A percentile compares a stretch with the other conserved stretches of the same genome.
Evolutionary conservation across 2,113 vertebrate species (phyloP).

Genomic region (Hippocampus comes): DNA sequence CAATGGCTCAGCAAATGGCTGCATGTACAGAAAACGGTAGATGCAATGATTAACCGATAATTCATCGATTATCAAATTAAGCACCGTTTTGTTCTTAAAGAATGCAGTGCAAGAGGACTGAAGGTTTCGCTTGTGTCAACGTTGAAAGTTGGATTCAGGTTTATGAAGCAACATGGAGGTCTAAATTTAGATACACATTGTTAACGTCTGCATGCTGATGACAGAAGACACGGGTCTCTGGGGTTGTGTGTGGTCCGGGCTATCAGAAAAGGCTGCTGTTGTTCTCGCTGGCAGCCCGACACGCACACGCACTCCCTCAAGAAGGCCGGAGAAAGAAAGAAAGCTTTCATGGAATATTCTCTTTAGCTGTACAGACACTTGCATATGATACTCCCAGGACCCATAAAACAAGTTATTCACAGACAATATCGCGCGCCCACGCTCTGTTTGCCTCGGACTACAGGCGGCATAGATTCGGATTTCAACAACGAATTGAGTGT

Average conservation of each 20-base stretch:
- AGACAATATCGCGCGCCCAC: slow-evolving; percentile 62
- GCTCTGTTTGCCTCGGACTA: slow-evolving; percentile 50
- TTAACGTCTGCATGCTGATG: slow-evolving; percentile 54
- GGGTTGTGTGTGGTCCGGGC: slow-evolving; percentile 52
- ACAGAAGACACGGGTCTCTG: slow-evolving; percentile 58
- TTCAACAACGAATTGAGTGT: slow-evolving; percentile 39
- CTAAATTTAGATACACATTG: slow-evolving; percentile 68
- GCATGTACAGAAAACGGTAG: too few relatives aligned
- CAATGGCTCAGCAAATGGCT: too few relatives aligned
- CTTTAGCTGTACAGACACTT: slow-evolving; percentile 56
- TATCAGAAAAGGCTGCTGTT: slow-evolving; percentile 64
- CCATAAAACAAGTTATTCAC: slow-evolving; percentile 66
- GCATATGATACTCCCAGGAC: slow-evolving; percentile 57
- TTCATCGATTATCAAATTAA: too few relatives aligned
- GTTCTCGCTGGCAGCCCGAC: slow-evolving; percentile 61
- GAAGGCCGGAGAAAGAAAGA: slow-evolving; percentile 48
- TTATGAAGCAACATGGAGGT: slow-evolving; percentile 23
- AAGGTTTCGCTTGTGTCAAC: neutral
- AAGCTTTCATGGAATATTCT: slow-evolving; percentile 68
- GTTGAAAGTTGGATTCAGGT: slow-evolving; percentile 20
- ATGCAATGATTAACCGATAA: too few relatives aligned
- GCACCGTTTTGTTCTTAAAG: neutral
- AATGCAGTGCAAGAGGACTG: neutral
- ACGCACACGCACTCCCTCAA: slow-evolving; percentile 55
- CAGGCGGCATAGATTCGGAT: slow-evolving; percentile 53